Evolutionary conservation across 2,888 invertebrate species (phyloP).

Genomic region (Lithophane socia): DNA sequence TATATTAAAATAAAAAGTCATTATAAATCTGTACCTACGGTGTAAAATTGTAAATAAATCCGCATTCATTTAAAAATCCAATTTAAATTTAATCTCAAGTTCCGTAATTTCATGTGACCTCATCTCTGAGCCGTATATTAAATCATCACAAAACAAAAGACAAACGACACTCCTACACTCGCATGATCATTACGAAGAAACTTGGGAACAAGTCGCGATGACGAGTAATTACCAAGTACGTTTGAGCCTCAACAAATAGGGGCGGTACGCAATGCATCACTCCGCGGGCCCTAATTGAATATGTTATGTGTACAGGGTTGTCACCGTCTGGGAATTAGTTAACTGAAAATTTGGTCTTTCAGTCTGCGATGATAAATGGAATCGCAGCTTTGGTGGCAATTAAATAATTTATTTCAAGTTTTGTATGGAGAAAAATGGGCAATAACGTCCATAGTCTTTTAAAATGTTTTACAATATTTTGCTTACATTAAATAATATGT

Average conservation of each 20-base stretch:
- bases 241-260: constrained; percentile 61
- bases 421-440: not conserved
- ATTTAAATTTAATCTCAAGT: constrained; percentile 1
- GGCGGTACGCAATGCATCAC: constrained; percentile 62
- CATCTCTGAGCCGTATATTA: constrained; percentile 13
- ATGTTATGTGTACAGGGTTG: constrained; percentile 56
- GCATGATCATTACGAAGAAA: constrained; percentile 39
- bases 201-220: constrained; percentile 55
- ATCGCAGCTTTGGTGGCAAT: not conserved
- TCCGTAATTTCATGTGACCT: not conserved
- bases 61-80: not conserved
- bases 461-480: not conserved
- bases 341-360: not conserved
- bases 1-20: not conserved
- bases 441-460: not conserved
- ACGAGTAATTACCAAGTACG: constrained; percentile 62
- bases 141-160: constrained; percentile 55
- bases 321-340: not conserved
- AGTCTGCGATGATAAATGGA: not conserved
- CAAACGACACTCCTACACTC: constrained; percentile 33
- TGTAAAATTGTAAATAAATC: not conserved
- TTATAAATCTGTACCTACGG: not conserved
- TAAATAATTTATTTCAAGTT: not conserved
- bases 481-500: not conserved
- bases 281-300: constrained; percentile 62